These are phyloP conservation scores for Napeogenes inachia DNA, from an alignment of 2,888 invertebrate species.

Conservation along the genomic window DNA sequence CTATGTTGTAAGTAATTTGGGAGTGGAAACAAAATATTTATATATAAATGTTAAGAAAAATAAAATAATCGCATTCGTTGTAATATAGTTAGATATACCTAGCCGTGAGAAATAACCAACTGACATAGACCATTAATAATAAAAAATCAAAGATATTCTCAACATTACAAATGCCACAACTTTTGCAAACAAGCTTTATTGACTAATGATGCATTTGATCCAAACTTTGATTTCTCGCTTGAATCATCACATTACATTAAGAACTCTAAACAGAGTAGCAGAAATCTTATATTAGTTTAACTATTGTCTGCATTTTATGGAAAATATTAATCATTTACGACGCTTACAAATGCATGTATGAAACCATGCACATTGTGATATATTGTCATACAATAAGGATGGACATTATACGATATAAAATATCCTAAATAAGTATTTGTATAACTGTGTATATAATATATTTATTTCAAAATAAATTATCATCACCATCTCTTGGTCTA, in stretches of 20 bases:
- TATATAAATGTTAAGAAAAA: background rate
- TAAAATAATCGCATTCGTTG: background rate
- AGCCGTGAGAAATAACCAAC: background rate
- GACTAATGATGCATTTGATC: slow-evolving; percentile 43
- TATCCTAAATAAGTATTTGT: too few relatives aligned
- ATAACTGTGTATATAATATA: too few relatives aligned
- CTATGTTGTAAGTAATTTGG: too few relatives aligned
- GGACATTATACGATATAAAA: background rate
- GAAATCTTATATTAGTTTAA: slow-evolving; percentile 32
- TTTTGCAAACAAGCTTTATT: slow-evolving; percentile 36
- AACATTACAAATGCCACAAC: slow-evolving; percentile 27
- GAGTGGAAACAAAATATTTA: too few relatives aligned
- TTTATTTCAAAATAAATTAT: too few relatives aligned
- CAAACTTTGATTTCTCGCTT: slow-evolving; percentile 20
- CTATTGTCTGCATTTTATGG: slow-evolving; percentile 38
- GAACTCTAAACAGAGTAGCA: slow-evolving; percentile 27
- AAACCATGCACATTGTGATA: slow-evolving; percentile 49
- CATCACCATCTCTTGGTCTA: slow-evolving; percentile 19
- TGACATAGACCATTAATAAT: too few relatives aligned
- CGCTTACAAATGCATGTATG: slow-evolving; percentile 43
- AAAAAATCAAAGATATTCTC: background rate
- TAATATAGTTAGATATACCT: background rate
- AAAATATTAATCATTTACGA: slow-evolving; percentile 59
- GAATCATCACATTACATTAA: slow-evolving; percentile 28
- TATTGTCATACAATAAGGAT: slow-evolving; percentile 37